These are phyloP conservation scores for Eucera pruinosa DNA, from an alignment of 2,888 invertebrate genomes.

Conservation along the genomic window DNA sequence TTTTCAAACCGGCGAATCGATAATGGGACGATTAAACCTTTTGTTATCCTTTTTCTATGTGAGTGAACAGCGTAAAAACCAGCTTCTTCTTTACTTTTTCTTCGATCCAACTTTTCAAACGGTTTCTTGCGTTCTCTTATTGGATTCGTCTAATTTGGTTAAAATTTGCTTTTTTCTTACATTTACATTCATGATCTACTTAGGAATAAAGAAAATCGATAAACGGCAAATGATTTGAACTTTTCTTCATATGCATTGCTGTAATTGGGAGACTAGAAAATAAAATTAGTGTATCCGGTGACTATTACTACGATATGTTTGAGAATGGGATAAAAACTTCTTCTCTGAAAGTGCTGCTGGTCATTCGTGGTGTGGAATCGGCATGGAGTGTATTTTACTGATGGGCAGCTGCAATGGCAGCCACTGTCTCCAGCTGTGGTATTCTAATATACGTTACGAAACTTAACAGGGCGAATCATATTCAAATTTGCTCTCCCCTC, in stretches of 20 bases:
- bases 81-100: neutral
- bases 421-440: constrained; percentile 65
- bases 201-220: no score
- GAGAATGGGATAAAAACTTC: constrained; percentile 62
- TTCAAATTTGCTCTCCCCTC: constrained; percentile 73
- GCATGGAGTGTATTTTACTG: constrained; percentile 34
- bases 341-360: constrained; percentile 71
- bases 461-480: constrained; percentile 78
- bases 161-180: neutral
- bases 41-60: constrained; percentile 13
- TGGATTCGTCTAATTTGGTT: neutral
- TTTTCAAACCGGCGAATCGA: constrained; percentile 48
- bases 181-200: no score
- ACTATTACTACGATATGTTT: neutral
- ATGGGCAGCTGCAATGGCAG: constrained; percentile 31
- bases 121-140: neutral
- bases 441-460: constrained; percentile 75
- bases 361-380: constrained; percentile 31
- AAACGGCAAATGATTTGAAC: neutral
- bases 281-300: constrained; percentile 1
- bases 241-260: no score
- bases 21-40: constrained; percentile 47
- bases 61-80: neutral
- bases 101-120: neutral
- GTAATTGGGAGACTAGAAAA: neutral